A percentile compares a stretch with the other conserved stretches of the same genome.
Conservation (phyloP, 2,888 invertebrate species). For the Chloroclystis v-ata region DNA sequence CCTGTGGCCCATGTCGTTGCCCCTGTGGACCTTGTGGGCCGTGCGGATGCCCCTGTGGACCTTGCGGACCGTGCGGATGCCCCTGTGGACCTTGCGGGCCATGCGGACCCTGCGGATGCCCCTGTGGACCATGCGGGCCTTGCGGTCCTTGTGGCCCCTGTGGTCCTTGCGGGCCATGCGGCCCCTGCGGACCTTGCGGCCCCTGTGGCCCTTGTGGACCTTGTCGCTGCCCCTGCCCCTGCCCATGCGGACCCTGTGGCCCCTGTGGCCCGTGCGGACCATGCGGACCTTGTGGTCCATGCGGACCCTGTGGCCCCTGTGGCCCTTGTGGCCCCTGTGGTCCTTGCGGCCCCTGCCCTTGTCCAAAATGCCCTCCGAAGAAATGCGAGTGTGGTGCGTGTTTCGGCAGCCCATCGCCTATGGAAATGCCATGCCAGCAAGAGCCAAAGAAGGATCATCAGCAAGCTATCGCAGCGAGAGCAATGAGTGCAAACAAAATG, state of each 20-base stretch:
- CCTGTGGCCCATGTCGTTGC: slow-evolving; percentile 32
- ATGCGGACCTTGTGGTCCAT: slow-evolving; percentile 24
- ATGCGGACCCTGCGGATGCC: slow-evolving; percentile 38
- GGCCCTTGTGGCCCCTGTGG: slow-evolving; percentile 30
- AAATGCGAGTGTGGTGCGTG: slow-evolving; percentile 34
- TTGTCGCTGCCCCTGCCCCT: slow-evolving; percentile 31
- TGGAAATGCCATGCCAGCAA: slow-evolving; percentile 17
- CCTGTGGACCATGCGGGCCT: slow-evolving; percentile 38
- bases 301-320: slow-evolving; percentile 39
- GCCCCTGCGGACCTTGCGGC: slow-evolving; percentile 41
- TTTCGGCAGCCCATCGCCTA: slow-evolving; percentile 29
- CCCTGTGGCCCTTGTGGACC: slow-evolving; percentile 29
- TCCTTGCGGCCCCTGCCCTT: slow-evolving; percentile 29
- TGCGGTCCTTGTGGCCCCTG: slow-evolving; percentile 40
- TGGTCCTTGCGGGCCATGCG: slow-evolving; percentile 35
- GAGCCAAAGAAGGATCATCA: not conserved
- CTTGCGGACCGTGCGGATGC: slow-evolving; percentile 43
- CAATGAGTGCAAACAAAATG: too few species aligned
- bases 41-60: slow-evolving; percentile 24
- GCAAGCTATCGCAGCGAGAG: too few species aligned
- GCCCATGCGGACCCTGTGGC: slow-evolving; percentile 27
- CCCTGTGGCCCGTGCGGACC: slow-evolving; percentile 42
- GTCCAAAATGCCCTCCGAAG: slow-evolving; percentile 26
- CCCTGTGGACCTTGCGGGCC: slow-evolving; percentile 35
- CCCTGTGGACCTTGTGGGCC: slow-evolving; percentile 33